Conservation (phyloP, 2,888 invertebrate genomes). For the Agrypnus murinus region DNA sequence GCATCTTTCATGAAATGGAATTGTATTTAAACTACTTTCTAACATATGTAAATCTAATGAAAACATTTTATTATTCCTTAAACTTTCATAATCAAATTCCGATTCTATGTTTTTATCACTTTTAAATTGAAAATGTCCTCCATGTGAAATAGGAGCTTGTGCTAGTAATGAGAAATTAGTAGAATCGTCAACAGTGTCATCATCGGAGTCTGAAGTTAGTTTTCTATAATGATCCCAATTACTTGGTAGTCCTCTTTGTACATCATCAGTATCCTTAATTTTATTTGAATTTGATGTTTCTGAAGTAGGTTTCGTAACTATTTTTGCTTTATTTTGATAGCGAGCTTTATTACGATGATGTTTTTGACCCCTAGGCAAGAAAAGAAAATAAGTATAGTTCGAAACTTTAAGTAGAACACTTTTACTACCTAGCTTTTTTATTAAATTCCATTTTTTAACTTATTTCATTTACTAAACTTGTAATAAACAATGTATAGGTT, state of each 20-base stretch:
- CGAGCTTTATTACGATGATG: constrained; percentile 39
- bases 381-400: not conserved
- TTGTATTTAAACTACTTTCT: constrained; percentile 48
- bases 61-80: constrained; percentile 50
- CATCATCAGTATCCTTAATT: not conserved
- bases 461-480: too few relatives aligned
- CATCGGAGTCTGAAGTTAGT: constrained; percentile 41
- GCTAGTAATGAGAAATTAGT: constrained; percentile 55
- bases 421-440: constrained; percentile 24
- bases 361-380: constrained; percentile 33
- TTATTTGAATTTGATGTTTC: not conserved
- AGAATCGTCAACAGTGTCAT: constrained; percentile 40
- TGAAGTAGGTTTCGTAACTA: not conserved
- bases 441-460: constrained; percentile 17
- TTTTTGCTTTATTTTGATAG: constrained; percentile 32
- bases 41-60: constrained; percentile 52
- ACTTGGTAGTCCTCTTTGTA: constrained; percentile 28
- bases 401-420: not conserved
- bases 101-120: constrained; percentile 51
- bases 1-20: constrained; percentile 53
- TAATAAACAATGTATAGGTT: too few relatives aligned
- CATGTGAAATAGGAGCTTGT: constrained; percentile 56
- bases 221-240: constrained; percentile 57
- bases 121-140: constrained; percentile 60
- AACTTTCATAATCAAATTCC: constrained; percentile 38